Percentiles rank a stretch among this genome's conserved stretches.
These are phyloP conservation scores for Dione vanillae DNA, from an alignment of 2,888 invertebrate genomes.

Conservation along the genomic window DNA sequence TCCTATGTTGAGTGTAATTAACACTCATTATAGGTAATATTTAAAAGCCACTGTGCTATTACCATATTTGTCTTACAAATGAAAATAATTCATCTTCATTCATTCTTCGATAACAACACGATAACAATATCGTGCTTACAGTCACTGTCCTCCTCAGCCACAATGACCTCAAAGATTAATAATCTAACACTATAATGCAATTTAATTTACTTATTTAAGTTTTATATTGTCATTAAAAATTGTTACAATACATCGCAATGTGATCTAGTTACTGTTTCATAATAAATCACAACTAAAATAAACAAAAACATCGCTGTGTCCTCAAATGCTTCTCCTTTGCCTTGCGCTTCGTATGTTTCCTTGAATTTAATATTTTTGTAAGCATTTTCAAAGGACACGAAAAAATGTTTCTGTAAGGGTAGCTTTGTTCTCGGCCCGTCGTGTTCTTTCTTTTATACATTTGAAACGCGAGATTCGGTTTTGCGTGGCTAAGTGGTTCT, in stretches of 20 bases:
- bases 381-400: conserved; percentile 33
- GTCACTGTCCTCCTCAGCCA: too few relatives aligned
- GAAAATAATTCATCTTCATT: too few relatives aligned
- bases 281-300: conserved; percentile 10
- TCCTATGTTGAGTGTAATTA: too few relatives aligned
- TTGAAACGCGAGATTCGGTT: conserved; percentile 47
- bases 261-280: conserved; percentile 5
- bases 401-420: conserved; percentile 37
- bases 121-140: too few relatives aligned
- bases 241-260: neutral
- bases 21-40: too few relatives aligned
- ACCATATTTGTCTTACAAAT: too few relatives aligned
- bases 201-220: neutral
- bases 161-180: too few relatives aligned
- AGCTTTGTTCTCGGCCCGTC: conserved; percentile 35
- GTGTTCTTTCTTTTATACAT: conserved; percentile 39
- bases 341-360: conserved; percentile 5
- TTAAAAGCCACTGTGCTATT: too few relatives aligned
- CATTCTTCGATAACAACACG: too few relatives aligned
- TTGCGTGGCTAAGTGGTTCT: conserved; percentile 48
- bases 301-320: conserved; percentile 1
- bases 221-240: neutral
- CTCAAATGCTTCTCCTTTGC: neutral
- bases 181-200: neutral
- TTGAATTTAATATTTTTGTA: conserved; percentile 30